Percentiles rank a stretch among this genome's conserved stretches.
These are phyloP conservation scores for Protobothrops mucrosquamatus DNA, from an alignment of 2,113 vertebrate species.

Conservation along the genomic window DNA sequence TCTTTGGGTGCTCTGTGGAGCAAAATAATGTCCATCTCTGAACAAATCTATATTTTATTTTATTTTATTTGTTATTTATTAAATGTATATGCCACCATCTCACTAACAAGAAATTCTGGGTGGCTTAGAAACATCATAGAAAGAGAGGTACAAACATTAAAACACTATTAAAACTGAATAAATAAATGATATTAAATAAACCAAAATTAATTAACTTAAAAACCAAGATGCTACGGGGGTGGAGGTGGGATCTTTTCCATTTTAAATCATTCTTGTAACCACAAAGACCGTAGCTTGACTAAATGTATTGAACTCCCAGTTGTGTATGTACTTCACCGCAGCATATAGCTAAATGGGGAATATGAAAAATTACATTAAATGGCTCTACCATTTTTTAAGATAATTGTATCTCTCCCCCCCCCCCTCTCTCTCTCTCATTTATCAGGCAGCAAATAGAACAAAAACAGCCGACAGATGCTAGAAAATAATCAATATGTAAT, in stretches of 20 bases:
- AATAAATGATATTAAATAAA: too few species aligned
- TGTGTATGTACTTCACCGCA: not conserved
- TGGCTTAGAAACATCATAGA: too few species aligned
- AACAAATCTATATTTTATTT: not conserved
- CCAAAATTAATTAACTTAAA: too few species aligned
- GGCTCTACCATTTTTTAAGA: not conserved
- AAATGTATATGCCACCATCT: too few species aligned
- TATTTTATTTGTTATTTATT: too few species aligned
- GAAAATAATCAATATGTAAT: conserved; percentile 34
- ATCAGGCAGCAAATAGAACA: not conserved
- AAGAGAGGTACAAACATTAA: too few species aligned
- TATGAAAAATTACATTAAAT: not conserved
- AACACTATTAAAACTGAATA: too few species aligned
- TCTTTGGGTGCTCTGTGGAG: not conserved
- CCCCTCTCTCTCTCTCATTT: not conserved
- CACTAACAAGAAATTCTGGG: too few species aligned
- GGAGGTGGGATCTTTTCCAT: not conserved
- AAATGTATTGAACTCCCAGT: too few species aligned
- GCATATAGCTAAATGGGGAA: not conserved
- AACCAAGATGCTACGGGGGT: not conserved
- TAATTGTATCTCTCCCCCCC: not conserved
- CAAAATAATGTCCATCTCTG: not conserved
- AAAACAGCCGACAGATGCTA: not conserved
- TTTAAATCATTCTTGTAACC: not conserved
- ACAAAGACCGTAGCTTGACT: not conserved